A percentile compares a stretch with the other conserved stretches of the same genome.
Evolutionary conservation across 1,140 invertebrate species (phyloP).

Genomic region (Lordiphosa mommai): DNA sequence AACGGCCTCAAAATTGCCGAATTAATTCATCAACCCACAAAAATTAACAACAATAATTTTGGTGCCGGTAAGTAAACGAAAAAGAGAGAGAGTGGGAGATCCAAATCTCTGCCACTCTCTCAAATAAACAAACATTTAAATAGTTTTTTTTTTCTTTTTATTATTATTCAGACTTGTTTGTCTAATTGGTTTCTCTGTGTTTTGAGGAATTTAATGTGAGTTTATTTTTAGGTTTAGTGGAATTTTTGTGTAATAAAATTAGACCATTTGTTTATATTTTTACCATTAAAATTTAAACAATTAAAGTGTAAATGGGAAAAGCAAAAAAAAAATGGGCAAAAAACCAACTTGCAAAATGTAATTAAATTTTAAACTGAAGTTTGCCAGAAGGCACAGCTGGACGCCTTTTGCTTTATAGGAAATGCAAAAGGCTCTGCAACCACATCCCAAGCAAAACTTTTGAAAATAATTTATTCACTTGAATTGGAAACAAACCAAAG

Average conservation of each 20-base stretch:
- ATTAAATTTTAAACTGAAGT: too few relatives aligned
- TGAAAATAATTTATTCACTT: too few relatives aligned
- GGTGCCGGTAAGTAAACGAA: conserved; percentile 41
- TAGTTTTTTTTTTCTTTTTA: conserved; percentile 21
- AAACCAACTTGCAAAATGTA: too few relatives aligned
- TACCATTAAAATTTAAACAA: conserved; percentile 40
- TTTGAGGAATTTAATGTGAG: neutral
- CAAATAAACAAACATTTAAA: conserved; percentile 24
- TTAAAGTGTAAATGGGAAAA: neutral
- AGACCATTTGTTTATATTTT: conserved; percentile 23
- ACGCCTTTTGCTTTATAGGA: too few relatives aligned
- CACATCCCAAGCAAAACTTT: too few relatives aligned
- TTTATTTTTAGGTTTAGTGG: conserved; percentile 31
- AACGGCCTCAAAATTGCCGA: conserved; percentile 66
- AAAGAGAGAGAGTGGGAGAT: neutral
- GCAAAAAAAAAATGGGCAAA: too few relatives aligned
- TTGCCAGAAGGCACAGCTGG: too few relatives aligned
- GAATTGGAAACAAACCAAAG: too few relatives aligned
- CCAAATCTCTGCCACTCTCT: neutral
- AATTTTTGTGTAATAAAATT: conserved; percentile 31
- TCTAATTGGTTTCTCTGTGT: conserved; percentile 9
- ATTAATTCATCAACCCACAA: conserved; percentile 72
- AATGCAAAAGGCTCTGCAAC: too few relatives aligned
- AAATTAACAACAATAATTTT: conserved; percentile 75
- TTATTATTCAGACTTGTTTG: too few relatives aligned